A percentile compares a stretch with the other conserved stretches of the same genome.
phyloP scores from a whole-genome alignment of 1,140 invertebrate species.

The Drosophila nasuta region DNA sequence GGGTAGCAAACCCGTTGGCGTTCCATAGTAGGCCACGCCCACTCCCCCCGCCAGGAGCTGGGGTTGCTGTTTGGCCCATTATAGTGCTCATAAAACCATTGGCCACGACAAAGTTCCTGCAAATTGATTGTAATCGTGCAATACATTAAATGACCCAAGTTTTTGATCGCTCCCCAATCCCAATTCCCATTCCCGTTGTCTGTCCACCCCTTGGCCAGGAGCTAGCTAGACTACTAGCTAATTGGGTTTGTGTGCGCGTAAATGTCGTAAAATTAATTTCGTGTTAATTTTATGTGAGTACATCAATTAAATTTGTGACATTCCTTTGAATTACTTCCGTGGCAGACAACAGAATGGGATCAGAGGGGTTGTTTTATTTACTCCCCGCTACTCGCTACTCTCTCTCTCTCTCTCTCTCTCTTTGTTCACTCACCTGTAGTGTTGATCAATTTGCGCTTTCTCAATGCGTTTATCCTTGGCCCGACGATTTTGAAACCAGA shows the following conservation, averaged over 20 bases:
- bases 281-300: conserved; percentile 82
- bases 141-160: conserved; percentile 64
- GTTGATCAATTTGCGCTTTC: conserved; percentile 97
- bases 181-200: not conserved
- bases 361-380: not conserved
- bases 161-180: not conserved
- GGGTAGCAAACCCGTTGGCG: conserved; percentile 31
- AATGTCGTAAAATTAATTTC: conserved; percentile 84
- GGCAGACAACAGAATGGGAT: conserved; percentile 15
- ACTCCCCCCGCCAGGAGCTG: not conserved
- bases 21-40: conserved; percentile 58
- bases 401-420: too few relatives aligned
- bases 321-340: conserved; percentile 79
- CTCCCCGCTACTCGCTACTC: too few relatives aligned
- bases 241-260: conserved; percentile 74
- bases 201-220: not conserved
- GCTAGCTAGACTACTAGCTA: conserved; percentile 42
- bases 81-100: conserved; percentile 85
- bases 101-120: conserved; percentile 85
- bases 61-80: conserved; percentile 66
- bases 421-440: conserved; percentile 90
- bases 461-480: conserved; percentile 98
- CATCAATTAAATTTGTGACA: conserved; percentile 78
- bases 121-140: conserved; percentile 65
- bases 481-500: conserved; percentile 98